These are phyloP conservation scores for Trichopoda pennipes DNA, from an alignment of 2,888 invertebrate genomes.

Conservation along the genomic window DNA sequence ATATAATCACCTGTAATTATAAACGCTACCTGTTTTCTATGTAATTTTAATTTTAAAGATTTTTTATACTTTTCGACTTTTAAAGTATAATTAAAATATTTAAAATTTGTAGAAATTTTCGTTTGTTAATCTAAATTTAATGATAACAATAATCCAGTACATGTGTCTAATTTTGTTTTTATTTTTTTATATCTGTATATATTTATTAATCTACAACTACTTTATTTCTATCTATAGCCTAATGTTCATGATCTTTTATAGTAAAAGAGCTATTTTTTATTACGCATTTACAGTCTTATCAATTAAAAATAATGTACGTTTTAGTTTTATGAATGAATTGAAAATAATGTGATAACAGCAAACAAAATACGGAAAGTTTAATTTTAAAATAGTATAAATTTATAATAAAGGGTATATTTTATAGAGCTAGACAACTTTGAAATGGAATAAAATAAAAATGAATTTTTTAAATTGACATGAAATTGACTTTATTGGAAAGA, in stretches of 20 bases:
- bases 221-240: slow-evolving; percentile 7
- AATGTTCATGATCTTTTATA: slow-evolving; percentile 33
- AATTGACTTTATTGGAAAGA: too few relatives aligned
- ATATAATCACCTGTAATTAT: slow-evolving; percentile 24
- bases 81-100: too few relatives aligned
- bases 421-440: too few relatives aligned
- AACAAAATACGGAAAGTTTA: background rate
- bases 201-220: slow-evolving; percentile 26
- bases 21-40: slow-evolving; percentile 32
- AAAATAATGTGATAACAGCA: background rate
- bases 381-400: too few relatives aligned
- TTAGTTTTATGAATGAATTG: slow-evolving; percentile 61
- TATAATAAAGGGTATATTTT: too few relatives aligned
- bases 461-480: too few relatives aligned
- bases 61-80: too few relatives aligned
- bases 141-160: background rate
- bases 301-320: slow-evolving; percentile 20
- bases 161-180: background rate
- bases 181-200: background rate
- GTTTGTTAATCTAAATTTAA: too few relatives aligned
- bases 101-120: too few relatives aligned
- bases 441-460: too few relatives aligned
- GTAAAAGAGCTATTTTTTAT: slow-evolving; percentile 28
- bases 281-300: slow-evolving; percentile 52
- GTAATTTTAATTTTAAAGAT: too few relatives aligned